Conservation (phyloP, 1,140 invertebrate species). For the Calycopis cecrops region DNA sequence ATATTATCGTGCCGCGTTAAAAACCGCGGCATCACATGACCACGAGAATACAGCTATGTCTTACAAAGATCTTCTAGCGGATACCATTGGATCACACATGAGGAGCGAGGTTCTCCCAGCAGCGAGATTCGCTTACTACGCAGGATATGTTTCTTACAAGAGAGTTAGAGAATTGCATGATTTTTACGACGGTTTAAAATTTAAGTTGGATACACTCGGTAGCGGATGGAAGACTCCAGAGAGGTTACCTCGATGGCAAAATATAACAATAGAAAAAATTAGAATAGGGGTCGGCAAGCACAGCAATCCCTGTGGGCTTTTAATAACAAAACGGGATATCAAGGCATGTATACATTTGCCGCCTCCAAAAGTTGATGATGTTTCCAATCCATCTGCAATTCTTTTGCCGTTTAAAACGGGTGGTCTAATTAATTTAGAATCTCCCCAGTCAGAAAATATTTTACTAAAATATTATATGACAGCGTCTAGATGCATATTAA, state of each 20-base stretch:
- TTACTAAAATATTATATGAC: conserved; percentile 77
- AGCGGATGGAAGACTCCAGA: background rate
- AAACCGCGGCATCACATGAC: conserved; percentile 57
- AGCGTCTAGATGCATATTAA: conserved; percentile 58
- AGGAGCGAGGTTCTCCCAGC: conserved; percentile 1
- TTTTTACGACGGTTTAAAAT: conserved; percentile 9
- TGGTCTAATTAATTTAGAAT: conserved; percentile 72
- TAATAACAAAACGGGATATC: conserved; percentile 48
- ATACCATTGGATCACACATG: conserved; percentile 10
- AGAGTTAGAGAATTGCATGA: conserved; percentile 9
- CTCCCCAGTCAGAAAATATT: conserved; percentile 71
- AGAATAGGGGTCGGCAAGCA: background rate
- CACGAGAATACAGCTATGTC: conserved; percentile 23
- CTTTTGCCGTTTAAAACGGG: conserved; percentile 65
- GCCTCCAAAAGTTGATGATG: conserved; percentile 45
- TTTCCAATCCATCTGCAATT: conserved; percentile 60
- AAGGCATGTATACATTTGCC: conserved; percentile 58
- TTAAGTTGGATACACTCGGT: conserved; percentile 6
- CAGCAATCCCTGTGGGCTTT: conserved; percentile 32
- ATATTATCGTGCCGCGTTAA: conserved; percentile 73
- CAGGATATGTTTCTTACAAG: conserved; percentile 7
- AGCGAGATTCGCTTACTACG: conserved; percentile 1
- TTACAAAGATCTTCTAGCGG: conserved; percentile 1
- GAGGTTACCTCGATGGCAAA: background rate
- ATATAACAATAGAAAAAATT: conserved; percentile 12